Evolutionary conservation across 2,113 vertebrate genomes (phyloP).

Genomic region (Dicaeum eximium): DNA sequence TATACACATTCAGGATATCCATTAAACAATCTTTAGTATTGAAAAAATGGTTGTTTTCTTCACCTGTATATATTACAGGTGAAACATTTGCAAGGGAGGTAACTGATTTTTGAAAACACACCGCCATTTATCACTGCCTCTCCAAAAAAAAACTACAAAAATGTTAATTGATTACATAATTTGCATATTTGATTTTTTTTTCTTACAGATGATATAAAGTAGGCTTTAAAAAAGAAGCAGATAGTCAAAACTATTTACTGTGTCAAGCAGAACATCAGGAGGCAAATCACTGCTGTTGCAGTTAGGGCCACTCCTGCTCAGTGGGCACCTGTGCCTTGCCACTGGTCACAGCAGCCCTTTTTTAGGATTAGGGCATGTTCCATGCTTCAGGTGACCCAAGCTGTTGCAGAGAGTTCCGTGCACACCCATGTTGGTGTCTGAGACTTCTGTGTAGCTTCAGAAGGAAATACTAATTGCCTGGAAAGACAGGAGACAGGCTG

Average conservation of each 20-base stretch:
- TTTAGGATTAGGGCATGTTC: background rate
- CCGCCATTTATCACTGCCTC: background rate
- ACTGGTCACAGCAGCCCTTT: background rate
- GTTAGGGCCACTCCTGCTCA: background rate
- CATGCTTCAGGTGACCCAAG: background rate
- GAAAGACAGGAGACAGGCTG: background rate
- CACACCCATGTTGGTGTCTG: rapidly evolving
- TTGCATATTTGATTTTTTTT: constrained; percentile 57
- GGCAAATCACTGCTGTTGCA: background rate
- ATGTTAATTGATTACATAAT: constrained; percentile 41
- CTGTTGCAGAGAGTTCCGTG: background rate
- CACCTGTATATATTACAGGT: background rate
- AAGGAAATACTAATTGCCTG: background rate
- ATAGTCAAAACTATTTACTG: constrained; percentile 8
- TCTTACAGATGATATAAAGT: constrained; percentile 10
- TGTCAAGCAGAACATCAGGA: background rate
- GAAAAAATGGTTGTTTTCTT: background rate
- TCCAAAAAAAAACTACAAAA: constrained; percentile 26
- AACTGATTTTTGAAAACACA: background rate
- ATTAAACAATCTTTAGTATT: background rate
- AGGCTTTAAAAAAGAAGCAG: background rate
- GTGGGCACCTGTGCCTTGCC: rapidly evolving
- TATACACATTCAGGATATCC: background rate
- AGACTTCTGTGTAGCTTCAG: background rate
- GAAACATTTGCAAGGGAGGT: background rate